Evolutionary conservation across 2,888 invertebrate species (phyloP), one percentile per base, ranked within the genome.

Genomic region (Taphrorychus bicolor): DNA sequence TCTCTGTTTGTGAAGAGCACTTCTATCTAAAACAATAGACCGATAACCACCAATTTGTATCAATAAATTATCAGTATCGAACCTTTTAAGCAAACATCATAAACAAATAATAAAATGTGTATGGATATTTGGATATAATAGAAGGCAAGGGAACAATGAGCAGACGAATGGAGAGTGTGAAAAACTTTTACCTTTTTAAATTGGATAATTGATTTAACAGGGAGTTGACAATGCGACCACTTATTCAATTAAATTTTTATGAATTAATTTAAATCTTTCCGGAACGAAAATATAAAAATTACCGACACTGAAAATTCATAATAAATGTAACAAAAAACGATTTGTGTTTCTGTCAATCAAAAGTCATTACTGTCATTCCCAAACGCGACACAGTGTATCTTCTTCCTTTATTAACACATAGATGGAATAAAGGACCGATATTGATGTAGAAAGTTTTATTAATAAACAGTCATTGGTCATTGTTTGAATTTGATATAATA

Each of bases 211-310:
- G 72, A 68, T 70, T 72, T 71, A 71, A 73, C 51, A 9, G 63
- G 42, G 71, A 66, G 63, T 72, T 62, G 72, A 74, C 72, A 74
- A 75, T 73, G 71, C 70, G 71, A 72, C 74, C 76, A 77, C 77
- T 80, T 80, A 80, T 79, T 76, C 79, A 80, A 80, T 80, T 57
- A 79, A 79, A 77, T 73, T 74, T 76, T 74, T 65, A 76, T 76
- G 74, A 76, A 74, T 76, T 79, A 69, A 69, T 69, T 69, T 69
- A 32, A 64, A 69, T 45, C 45, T 45, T 45, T 45, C 45, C 45
- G 45, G 45, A 45, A 45, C 14, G 45, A 45, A 45, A n/a, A n/a
- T n/a, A n/a, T n/a, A n/a, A n/a, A n/a, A 45, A 45, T 16, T 16
- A 14, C 45, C 45, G 14, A 45, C 45, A 32, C n/a, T n/a, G 11